These are phyloP conservation scores for Phrynocephalus forsythii DNA, from an alignment of 2,797 vertebrate genomes.

Conservation along the genomic window DNA sequence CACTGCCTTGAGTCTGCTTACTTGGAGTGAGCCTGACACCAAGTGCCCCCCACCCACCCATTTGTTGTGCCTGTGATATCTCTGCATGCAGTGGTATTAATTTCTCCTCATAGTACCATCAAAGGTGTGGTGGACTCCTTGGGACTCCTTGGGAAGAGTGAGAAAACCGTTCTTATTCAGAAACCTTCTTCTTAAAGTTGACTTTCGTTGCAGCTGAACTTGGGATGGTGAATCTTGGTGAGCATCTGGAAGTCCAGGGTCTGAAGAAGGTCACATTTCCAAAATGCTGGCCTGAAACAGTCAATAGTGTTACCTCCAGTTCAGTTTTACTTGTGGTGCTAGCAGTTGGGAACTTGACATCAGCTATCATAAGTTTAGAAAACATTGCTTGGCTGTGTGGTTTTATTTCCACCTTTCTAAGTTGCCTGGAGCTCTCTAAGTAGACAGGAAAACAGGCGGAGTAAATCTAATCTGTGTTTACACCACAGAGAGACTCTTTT, in stretches of 20 bases:
- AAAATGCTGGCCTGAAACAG: neutral
- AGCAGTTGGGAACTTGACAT: neutral
- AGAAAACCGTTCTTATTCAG: neutral
- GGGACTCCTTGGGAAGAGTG: neutral
- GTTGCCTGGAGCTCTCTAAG: neutral
- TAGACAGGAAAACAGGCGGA: neutral
- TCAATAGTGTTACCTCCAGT: neutral
- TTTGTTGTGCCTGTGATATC: neutral
- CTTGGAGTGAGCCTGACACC: neutral
- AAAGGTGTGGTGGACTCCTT: too few relatives aligned
- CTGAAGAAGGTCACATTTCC: neutral
- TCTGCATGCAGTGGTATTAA: neutral
- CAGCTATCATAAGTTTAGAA: neutral
- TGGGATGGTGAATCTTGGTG: too few relatives aligned
- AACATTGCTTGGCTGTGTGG: neutral
- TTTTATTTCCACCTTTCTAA: constrained; percentile 10
- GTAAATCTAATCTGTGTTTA: neutral
- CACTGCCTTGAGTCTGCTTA: neutral
- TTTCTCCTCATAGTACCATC: neutral
- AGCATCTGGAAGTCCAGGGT: too few relatives aligned
- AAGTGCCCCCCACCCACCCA: too few relatives aligned
- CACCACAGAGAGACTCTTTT: neutral
- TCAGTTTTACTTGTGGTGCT: neutral
- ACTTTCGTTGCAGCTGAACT: neutral
- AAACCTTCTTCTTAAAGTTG: neutral